Conservation (phyloP, 2,797 vertebrate species). For the Gallinago nigripennis region DNA sequence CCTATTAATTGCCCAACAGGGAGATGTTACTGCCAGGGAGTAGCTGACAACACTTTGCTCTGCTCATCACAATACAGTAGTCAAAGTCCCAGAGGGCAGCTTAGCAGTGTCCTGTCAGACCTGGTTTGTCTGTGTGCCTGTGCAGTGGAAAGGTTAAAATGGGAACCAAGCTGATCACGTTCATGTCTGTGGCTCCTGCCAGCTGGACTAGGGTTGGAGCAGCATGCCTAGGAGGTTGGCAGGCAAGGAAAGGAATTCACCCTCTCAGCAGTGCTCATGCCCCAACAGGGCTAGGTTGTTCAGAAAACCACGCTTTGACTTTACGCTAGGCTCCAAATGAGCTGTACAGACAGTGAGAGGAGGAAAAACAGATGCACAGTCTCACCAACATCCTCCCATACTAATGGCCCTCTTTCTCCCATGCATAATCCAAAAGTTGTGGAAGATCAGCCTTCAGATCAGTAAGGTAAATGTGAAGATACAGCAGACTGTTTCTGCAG, state of each 20-base stretch:
- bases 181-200: not conserved
- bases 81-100: slow-evolving; percentile 29
- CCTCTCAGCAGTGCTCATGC: not conserved
- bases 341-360: not conserved
- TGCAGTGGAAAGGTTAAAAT: slow-evolving; percentile 52
- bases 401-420: not conserved
- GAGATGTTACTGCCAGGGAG: slow-evolving; percentile 42
- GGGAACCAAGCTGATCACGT: slow-evolving; percentile 5
- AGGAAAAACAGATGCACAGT: not conserved
- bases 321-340: not conserved
- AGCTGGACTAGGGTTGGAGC: slow-evolving; percentile 26
- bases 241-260: not conserved
- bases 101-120: slow-evolving; percentile 54
- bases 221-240: not conserved
- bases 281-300: not conserved
- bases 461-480: not conserved
- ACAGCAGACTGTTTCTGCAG: not conserved
- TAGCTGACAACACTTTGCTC: slow-evolving; percentile 46
- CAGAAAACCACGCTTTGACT: not conserved
- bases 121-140: slow-evolving; percentile 28
- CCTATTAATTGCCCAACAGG: slow-evolving; percentile 53
- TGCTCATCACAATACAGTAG: slow-evolving; percentile 25
- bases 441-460: not conserved
- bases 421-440: not conserved
- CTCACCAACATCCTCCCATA: not conserved